These are phyloP conservation scores for Magallana angulata DNA, from an alignment of 1,140 invertebrate genomes.

Conservation along the genomic window DNA sequence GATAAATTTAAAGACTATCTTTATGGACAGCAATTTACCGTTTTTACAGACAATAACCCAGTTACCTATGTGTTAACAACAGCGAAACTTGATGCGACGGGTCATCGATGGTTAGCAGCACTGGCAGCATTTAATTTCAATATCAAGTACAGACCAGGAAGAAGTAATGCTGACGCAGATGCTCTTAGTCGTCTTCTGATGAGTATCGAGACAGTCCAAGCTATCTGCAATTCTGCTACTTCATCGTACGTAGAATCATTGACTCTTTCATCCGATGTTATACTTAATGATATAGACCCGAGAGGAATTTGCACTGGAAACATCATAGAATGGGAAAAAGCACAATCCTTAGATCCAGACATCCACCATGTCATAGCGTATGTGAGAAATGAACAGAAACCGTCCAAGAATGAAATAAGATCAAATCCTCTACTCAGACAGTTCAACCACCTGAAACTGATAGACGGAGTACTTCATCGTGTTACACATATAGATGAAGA, in stretches of 20 bases:
- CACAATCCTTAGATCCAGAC: conserved; percentile 31
- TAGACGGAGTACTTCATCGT: conserved; percentile 52
- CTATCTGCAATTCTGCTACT: conserved; percentile 32
- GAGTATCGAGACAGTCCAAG: conserved; percentile 29
- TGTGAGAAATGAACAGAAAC: neutral
- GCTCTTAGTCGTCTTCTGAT: conserved; percentile 40
- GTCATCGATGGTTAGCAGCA: conserved; percentile 50
- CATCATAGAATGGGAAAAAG: conserved; percentile 44
- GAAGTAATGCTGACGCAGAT: conserved; percentile 42
- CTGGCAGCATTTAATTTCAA: conserved; percentile 47
- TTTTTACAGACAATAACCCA: conserved; percentile 55
- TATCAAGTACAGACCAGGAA: conserved; percentile 50
- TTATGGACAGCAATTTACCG: conserved; percentile 50
- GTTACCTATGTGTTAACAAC: conserved; percentile 52
- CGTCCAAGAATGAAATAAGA: neutral
- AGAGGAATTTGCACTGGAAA: conserved; percentile 5
- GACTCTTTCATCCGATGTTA: conserved; percentile 10
- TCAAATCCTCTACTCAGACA: conserved; percentile 34
- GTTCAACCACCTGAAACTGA: conserved; percentile 44
- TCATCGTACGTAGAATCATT: neutral
- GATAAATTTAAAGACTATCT: conserved; percentile 57
- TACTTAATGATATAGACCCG: conserved; percentile 14
- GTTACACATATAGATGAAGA: neutral
- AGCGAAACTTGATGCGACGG: conserved; percentile 47
- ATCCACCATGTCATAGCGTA: conserved; percentile 35